Percentiles rank a stretch among this genome's conserved stretches.
phyloP scores from a whole-genome alignment of 2,113 vertebrate genomes.

The Eurypyga helias region DNA sequence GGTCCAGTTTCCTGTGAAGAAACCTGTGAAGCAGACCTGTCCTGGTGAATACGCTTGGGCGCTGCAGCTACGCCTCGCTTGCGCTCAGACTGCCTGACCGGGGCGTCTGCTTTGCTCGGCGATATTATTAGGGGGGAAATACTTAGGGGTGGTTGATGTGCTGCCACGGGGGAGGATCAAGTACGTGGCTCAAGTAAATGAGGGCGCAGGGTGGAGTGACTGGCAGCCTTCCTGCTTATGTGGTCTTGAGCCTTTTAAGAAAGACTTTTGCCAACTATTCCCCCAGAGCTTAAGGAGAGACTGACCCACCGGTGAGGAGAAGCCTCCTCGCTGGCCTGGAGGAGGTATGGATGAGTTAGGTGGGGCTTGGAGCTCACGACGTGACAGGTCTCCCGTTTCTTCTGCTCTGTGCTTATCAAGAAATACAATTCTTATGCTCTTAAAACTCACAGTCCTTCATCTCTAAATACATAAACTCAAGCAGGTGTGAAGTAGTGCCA shows the following conservation, averaged over 20 bases:
- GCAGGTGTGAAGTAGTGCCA: not conserved
- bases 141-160: not conserved
- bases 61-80: not conserved
- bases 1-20: fast-evolving
- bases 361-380: fast-evolving
- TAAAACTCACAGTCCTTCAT: fast-evolving
- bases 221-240: not conserved
- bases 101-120: not conserved
- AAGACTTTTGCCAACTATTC: not conserved
- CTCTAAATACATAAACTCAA: not conserved
- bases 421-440: not conserved
- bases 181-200: not conserved
- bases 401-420: not conserved
- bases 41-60: not conserved
- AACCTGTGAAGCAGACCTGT: no score
- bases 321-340: fast-evolving
- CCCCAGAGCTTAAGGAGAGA: not conserved
- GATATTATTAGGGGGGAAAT: not conserved
- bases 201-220: not conserved
- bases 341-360: not conserved
- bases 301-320: not conserved
- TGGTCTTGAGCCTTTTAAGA: not conserved
- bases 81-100: fast-evolving
- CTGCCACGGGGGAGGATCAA: not conserved
- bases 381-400: not conserved